Evolutionary conservation across 1,140 invertebrate genomes (phyloP).

Genomic region (Temnothorax nylanderi): DNA sequence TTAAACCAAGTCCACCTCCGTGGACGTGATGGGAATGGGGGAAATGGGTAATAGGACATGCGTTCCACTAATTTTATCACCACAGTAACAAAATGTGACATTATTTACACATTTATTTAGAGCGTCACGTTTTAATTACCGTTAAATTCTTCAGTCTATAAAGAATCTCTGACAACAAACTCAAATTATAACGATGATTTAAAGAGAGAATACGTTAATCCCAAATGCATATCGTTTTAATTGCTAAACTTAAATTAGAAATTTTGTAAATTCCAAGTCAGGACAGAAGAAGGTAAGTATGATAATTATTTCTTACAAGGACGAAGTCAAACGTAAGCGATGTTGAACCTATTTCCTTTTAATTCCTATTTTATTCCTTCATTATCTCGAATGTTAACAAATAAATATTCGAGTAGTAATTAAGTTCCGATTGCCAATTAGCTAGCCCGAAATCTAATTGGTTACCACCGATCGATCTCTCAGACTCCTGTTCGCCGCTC

Average conservation of each 20-base stretch:
- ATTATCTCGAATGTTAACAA: not conserved
- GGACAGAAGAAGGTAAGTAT: not conserved
- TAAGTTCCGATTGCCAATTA: not conserved
- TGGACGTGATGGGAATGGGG: slow-evolving; percentile 37
- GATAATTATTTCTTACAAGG: not conserved
- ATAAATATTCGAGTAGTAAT: not conserved
- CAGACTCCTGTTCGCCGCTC: slow-evolving; percentile 3
- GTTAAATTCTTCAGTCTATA: not conserved
- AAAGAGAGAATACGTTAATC: not conserved
- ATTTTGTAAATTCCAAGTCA: not conserved
- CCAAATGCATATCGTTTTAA: not conserved
- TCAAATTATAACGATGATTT: not conserved
- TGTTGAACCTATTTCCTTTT: not conserved
- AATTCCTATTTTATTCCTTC: not conserved
- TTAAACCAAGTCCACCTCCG: slow-evolving; percentile 16
- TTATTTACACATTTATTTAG: slow-evolving; percentile 16
- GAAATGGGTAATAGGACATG: slow-evolving; percentile 29
- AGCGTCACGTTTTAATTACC: not conserved
- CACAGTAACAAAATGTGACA: not conserved
- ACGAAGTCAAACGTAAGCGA: not conserved
- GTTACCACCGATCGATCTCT: not conserved
- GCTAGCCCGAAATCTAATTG: not conserved
- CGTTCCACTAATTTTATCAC: slow-evolving; percentile 19
- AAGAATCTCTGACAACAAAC: not conserved
- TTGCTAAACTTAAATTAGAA: not conserved